These are phyloP conservation scores for Tetragonula carbonaria DNA, from an alignment of 2,888 invertebrate species.

Conservation along the genomic window DNA sequence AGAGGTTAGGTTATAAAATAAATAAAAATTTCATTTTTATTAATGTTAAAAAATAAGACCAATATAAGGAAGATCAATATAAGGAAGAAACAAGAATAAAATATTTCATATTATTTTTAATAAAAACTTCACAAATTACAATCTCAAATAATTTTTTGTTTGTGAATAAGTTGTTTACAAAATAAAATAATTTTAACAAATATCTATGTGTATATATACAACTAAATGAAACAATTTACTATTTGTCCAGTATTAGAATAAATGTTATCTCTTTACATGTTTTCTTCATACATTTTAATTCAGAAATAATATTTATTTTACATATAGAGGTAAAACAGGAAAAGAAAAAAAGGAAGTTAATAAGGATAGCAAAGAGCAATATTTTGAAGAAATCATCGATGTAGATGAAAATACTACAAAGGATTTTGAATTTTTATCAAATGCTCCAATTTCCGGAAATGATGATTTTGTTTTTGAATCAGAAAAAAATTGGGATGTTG, in stretches of 20 bases:
- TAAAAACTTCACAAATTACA: no score
- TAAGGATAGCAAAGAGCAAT: constrained; percentile 17
- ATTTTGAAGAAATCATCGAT: constrained; percentile 36
- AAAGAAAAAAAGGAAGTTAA: constrained; percentile 8
- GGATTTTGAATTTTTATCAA: constrained; percentile 82
- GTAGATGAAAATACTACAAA: constrained; percentile 51
- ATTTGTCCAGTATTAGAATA: neutral
- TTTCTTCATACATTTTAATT: neutral
- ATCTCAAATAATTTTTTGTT: no score
- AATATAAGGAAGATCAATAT: neutral
- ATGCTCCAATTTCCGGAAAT: constrained; percentile 80
- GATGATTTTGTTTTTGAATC: constrained; percentile 83
- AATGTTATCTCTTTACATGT: neutral
- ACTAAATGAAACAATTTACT: neutral
- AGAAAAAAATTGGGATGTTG: constrained; percentile 84
- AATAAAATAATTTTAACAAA: neutral
- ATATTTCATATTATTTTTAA: no score
- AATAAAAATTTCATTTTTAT: neutral
- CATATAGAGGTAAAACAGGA: neutral
- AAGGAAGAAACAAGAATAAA: no score
- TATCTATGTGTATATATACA: neutral
- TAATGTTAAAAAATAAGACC: neutral
- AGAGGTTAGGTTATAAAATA: neutral
- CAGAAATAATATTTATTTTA: neutral
- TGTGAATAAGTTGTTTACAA: no score